Percentiles rank a stretch among this genome's conserved stretches.
Evolutionary conservation across 2,797 vertebrate species (phyloP).

Genomic region (Fistularia commersonii): DNA sequence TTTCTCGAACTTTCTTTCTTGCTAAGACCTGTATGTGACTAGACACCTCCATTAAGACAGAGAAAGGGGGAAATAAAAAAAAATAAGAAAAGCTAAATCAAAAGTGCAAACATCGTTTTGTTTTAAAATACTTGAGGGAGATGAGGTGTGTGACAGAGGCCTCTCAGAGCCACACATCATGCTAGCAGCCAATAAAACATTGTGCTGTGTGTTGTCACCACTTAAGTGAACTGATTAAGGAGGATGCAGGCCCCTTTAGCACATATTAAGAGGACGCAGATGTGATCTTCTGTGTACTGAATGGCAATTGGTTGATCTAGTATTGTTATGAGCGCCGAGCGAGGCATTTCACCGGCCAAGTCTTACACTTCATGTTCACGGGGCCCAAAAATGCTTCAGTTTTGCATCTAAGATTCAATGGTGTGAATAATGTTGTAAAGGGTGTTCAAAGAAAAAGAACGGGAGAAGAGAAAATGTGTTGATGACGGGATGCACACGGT

Average conservation of each 20-base stretch:
- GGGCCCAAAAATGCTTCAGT: slow-evolving; percentile 39
- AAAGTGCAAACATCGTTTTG: slow-evolving; percentile 73
- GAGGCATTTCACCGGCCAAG: slow-evolving; percentile 56
- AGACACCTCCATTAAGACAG: slow-evolving; percentile 97
- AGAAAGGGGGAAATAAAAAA: slow-evolving; percentile 70
- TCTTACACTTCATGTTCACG: slow-evolving; percentile 32
- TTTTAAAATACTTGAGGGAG: slow-evolving; percentile 67
- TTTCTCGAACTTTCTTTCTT: slow-evolving; percentile 99
- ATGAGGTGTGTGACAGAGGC: slow-evolving; percentile 78
- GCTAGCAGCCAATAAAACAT: slow-evolving; percentile 76
- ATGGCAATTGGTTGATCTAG: slow-evolving; percentile 71
- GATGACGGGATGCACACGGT: too few relatives aligned
- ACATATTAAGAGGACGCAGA: slow-evolving; percentile 73
- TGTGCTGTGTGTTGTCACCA: slow-evolving; percentile 78
- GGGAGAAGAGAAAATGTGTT: too few relatives aligned
- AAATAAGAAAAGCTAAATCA: slow-evolving; percentile 74
- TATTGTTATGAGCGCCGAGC: slow-evolving; percentile 57
- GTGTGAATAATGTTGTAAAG: slow-evolving; percentile 11
- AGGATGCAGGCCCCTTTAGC: slow-evolving; percentile 71
- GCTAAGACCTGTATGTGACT: slow-evolving; percentile 99
- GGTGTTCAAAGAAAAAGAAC: too few relatives aligned
- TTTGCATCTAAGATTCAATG: slow-evolving; percentile 26
- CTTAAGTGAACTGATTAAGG: slow-evolving; percentile 82
- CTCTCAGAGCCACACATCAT: slow-evolving; percentile 79
- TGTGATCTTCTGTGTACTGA: slow-evolving; percentile 73